Evolutionary conservation across 2,113 vertebrate genomes (phyloP).

Genomic region (Maccullochella peelii): DNA sequence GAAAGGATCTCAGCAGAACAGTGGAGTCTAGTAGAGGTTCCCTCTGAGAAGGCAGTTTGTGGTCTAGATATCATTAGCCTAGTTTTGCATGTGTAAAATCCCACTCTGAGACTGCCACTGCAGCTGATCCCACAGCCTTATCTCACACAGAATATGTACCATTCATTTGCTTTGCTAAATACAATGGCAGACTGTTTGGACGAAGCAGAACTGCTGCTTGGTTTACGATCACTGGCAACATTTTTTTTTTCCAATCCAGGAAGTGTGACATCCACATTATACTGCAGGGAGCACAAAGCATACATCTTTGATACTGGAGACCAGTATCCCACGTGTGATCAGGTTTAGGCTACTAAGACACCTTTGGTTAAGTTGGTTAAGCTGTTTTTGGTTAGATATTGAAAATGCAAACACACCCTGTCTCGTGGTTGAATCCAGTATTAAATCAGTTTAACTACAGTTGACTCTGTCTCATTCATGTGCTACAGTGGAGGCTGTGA

Average conservation of each 20-base stretch:
- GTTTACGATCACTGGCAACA: neutral
- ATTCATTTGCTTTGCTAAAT: neutral
- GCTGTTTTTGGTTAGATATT: neutral
- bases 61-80: neutral
- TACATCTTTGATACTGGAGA: neutral
- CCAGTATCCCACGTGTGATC: neutral
- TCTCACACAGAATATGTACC: neutral
- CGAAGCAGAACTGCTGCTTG: neutral
- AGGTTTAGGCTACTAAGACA: neutral
- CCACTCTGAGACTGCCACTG: neutral
- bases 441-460: slow-evolving; percentile 4
- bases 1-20: neutral
- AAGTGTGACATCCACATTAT: neutral
- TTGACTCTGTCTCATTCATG: slow-evolving; percentile 28
- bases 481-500: slow-evolving; percentile 34
- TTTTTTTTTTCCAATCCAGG: neutral
- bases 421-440: slow-evolving; percentile 10
- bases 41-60: neutral
- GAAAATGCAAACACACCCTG: slow-evolving; percentile 8
- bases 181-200: neutral
- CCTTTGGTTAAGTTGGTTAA: neutral
- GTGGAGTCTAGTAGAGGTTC: neutral
- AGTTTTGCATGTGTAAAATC: neutral
- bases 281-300: neutral
- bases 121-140: neutral